Evolutionary conservation across 2,888 invertebrate species (phyloP).

Genomic region (Fragum sueziense): DNA sequence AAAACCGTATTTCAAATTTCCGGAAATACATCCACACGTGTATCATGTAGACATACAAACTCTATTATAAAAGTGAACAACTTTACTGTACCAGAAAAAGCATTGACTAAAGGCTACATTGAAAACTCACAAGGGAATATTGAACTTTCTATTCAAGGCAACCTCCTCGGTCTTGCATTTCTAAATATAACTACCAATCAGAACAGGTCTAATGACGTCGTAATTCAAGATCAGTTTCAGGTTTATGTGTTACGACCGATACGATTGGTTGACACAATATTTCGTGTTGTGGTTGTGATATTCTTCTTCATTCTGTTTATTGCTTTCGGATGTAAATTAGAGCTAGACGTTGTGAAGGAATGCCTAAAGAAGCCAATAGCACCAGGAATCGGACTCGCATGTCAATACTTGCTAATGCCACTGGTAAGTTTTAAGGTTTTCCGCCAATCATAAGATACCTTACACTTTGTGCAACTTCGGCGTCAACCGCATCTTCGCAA

Average conservation of each 20-base stretch:
- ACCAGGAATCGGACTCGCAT: constrained; percentile 83
- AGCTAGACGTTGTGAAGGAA: constrained; percentile 79
- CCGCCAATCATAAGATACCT: too few relatives aligned
- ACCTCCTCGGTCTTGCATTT: constrained; percentile 4
- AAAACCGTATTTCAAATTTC: not conserved
- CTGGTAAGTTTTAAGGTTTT: constrained; percentile 83
- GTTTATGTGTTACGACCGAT: constrained; percentile 52
- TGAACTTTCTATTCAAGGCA: not conserved
- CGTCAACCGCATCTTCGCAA: too few relatives aligned
- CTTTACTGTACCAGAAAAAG: not conserved
- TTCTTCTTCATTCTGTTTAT: constrained; percentile 80
- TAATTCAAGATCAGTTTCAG: constrained; percentile 6
- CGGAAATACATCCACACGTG: not conserved
- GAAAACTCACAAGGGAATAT: not conserved
- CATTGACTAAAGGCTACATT: too few relatives aligned
- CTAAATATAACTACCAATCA: not conserved
- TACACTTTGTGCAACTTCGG: too few relatives aligned
- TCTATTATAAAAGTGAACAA: not conserved
- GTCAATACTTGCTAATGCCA: constrained; percentile 84
- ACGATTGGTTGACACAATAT: constrained; percentile 69
- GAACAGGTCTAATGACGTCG: not conserved
- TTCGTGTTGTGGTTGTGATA: constrained; percentile 76
- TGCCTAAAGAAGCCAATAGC: constrained; percentile 83
- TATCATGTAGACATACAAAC: not conserved
- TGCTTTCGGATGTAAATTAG: constrained; percentile 83